A percentile compares a stretch with the other conserved stretches of the same genome.
Conservation (phyloP, 2,888 invertebrate genomes). For the Melinopterus prodromus region DNA sequence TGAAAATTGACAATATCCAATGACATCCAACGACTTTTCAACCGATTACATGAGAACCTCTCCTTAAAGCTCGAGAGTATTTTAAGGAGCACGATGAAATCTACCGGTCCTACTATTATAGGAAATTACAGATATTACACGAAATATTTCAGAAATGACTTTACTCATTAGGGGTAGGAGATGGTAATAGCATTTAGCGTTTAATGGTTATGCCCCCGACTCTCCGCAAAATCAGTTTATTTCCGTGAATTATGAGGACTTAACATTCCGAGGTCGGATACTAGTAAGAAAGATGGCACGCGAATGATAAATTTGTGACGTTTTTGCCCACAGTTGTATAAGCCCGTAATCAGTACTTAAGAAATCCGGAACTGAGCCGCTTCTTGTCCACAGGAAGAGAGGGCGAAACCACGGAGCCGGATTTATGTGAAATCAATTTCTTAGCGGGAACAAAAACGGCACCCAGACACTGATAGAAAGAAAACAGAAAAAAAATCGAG, state of each 20-base stretch:
- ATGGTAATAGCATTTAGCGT: neutral
- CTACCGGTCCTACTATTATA: neutral
- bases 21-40: no score
- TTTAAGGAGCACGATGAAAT: no score
- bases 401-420: neutral
- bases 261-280: neutral
- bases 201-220: neutral
- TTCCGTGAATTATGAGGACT: neutral
- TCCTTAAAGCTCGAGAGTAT: no score
- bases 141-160: neutral
- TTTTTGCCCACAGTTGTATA: neutral
- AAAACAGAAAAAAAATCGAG: neutral
- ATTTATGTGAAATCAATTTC: constrained; percentile 4
- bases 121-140: neutral
- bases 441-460: neutral
- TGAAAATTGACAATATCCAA: no score
- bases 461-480: no score
- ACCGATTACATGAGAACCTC: no score
- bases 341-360: neutral
- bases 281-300: neutral
- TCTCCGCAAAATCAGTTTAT: neutral
- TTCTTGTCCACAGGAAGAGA: neutral
- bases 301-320: neutral
- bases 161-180: neutral
- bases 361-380: neutral